Evolutionary conservation across 2,888 invertebrate genomes (phyloP), one percentile per base, ranked within the genome.

Genomic region (Pammene aurita): DNA sequence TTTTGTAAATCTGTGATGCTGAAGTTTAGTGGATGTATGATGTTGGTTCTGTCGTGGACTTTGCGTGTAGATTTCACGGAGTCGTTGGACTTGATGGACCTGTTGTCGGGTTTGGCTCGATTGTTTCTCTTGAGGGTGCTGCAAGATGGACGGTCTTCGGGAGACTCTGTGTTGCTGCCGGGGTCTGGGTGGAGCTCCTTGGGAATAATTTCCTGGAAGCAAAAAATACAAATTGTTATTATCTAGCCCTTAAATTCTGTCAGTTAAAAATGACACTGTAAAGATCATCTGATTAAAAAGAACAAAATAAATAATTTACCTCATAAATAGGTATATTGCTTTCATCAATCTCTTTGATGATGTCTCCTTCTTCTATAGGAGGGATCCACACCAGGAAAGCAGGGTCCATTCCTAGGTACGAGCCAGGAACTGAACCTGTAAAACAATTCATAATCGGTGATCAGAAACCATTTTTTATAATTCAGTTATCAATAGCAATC

Each of bases 371-470:
- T 76, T 95, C 95, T 26, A 96, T 87, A 0, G 97, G 97, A 7
- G 97, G 97, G 74, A 97, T 97, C 97, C 97, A 97, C 0, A 97
- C 96, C 56, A 97, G 89, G 84, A 96, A 97, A 0, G 97, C 97
- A 0, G 97, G 97, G 85, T 97, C 97, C 97, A 97, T 97, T 58
- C 97, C 97, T 68, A 97, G 87, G 80, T 97, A 97, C 0, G 97
- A 97, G 18, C 97, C 97, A 1, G 97, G 97, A 13, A 96, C 96
- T 9, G 96, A 96, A 71, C 96, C 96, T 92, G 82, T 61, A 78
- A 82, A 72, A 78, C 76, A 54, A 61, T 16, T 7, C 16, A 16
- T 0, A 4, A 52, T 52, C 13, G 26, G 11, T 13, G 7, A 9
- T 18, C 18, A 9, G 2, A 18, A 50, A 2, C 10, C 18, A 7